Conservation (phyloP, 2,113 vertebrate species). For the Lathamus discolor region DNA sequence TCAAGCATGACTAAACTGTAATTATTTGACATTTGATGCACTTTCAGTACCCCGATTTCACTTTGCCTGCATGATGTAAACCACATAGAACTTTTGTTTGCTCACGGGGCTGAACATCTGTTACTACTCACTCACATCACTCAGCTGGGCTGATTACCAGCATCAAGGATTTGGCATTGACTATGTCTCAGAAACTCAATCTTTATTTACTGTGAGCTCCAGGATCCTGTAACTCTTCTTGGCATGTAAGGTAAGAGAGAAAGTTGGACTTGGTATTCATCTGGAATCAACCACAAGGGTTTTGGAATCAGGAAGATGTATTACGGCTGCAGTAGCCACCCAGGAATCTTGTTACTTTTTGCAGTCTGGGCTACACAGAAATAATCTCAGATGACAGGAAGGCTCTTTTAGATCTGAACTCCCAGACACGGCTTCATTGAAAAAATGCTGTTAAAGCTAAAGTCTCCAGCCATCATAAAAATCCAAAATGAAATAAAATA, state of each 20-base stretch:
- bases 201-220: conserved; percentile 21
- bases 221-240: conserved; percentile 11
- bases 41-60: not conserved
- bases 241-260: not conserved
- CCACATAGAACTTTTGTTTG: not conserved
- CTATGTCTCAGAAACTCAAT: conserved; percentile 42
- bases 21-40: not conserved
- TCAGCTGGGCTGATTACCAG: conserved; percentile 24
- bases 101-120: conserved; percentile 34
- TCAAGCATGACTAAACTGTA: not conserved
- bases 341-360: conserved; percentile 23
- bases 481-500: not conserved
- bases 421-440: not conserved
- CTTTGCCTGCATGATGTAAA: not conserved
- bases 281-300: conserved; percentile 9
- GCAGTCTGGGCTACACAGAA: not conserved
- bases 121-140: conserved; percentile 31
- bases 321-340: conserved; percentile 23
- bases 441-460: not conserved
- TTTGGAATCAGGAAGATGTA: conserved; percentile 39
- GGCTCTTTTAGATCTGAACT: not conserved
- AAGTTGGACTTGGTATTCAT: conserved; percentile 15
- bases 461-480: not conserved
- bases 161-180: conserved; percentile 22
- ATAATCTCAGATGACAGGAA: conserved; percentile 18